Conservation (phyloP, 2,797 vertebrate genomes). For the Rhabdophis nuchalis region DNA sequence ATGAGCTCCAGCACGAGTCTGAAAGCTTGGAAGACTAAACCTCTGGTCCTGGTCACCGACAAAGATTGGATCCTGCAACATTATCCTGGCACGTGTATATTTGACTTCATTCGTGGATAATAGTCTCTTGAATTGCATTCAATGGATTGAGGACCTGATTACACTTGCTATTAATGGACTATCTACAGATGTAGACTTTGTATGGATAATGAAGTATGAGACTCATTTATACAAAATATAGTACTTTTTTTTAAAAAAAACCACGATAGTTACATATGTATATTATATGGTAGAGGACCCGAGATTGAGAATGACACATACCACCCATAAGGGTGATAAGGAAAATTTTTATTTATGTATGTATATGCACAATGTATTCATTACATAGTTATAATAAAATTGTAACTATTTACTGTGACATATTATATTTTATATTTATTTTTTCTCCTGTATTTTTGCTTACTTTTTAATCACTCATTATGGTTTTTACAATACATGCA, state of each 20-base stretch:
- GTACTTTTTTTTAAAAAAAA: not conserved
- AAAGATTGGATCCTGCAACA: not conserved
- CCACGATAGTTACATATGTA: not conserved
- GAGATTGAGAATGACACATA: not conserved
- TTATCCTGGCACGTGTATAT: not conserved
- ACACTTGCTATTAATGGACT: not conserved
- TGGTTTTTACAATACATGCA: not conserved
- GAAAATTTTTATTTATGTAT: not conserved
- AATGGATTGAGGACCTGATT: not conserved
- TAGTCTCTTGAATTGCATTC: not conserved
- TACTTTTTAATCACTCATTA: not conserved
- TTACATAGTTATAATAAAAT: not conserved
- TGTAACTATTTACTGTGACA: not conserved
- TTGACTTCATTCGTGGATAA: not conserved
- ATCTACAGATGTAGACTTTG: not conserved
- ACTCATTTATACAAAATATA: not conserved
- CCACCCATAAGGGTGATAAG: not conserved
- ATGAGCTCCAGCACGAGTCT: not conserved
- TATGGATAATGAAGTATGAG: not conserved
- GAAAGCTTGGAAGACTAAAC: not conserved
- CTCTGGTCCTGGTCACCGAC: not conserved
- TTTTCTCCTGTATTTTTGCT: not conserved
- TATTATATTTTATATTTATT: not conserved
- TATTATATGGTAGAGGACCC: not conserved
- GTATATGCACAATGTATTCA: not conserved